Evolutionary conservation across 2,113 vertebrate genomes (phyloP), one percentile per base, ranked within the genome.

Genomic region (Ariopsis seemanni): DNA sequence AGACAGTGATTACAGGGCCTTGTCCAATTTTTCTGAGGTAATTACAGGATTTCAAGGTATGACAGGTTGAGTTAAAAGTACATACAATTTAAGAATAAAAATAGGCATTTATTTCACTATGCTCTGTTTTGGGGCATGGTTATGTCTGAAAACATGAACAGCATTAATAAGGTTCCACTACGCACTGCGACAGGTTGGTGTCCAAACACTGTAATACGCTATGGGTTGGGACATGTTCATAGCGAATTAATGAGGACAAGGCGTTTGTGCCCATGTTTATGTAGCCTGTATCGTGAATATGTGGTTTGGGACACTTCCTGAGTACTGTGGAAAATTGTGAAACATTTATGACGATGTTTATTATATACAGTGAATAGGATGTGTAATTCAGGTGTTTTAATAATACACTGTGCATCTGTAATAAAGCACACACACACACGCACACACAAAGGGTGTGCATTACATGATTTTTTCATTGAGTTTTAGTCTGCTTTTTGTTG

Each of bases 21-120:
- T n/a, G n/a, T 86, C 42, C 55, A 67, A 78, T 52, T 50, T 77
- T 60, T 79, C 18, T 50, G 25, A 87, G 42, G 69, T 72, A 72
- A 72, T 72, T 72, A 42, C 15, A 72, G 69, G 69, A 72, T 72
- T 72, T 72, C 30, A 42, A 34, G 69, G 15, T 18, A 72, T 72
- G 69, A 72, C 69, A 72, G 69, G 15, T 72, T 72, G 30, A 72
- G 69, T 42, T 42, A 42, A 72, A 42, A 72, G 17, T 72, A 30
- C 30, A 42, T 8, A 72, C 18, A 18, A 42, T 42, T 15, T 42
- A 42, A 42, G 30, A 42, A 67, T 42, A 72, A 69, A 72, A 72
- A 34, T 18, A 72, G 15, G 18, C 69, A 30, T 72, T 42, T 72
- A 72, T 72, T 17, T 71, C 67, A 7, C 14, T 15, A 30, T 71